Conservation (phyloP, 2,113 vertebrate species). For the Halichoerus grypus region DNA sequence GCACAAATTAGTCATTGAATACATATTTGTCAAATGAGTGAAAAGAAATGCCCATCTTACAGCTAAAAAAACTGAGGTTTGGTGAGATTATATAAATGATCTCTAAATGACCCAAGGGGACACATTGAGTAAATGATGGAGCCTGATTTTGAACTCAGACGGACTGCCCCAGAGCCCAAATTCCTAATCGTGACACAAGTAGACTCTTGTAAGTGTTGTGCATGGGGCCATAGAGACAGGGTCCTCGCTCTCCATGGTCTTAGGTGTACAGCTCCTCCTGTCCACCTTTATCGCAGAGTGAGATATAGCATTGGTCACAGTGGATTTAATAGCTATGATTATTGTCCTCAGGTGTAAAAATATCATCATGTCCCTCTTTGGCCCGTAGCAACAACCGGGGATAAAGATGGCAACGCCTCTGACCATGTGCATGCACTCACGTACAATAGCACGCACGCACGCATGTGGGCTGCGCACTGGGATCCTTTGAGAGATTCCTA, state of each 20-base stretch:
- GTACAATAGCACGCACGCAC: too few relatives aligned
- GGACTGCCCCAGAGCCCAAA: neutral
- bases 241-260: neutral
- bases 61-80: neutral
- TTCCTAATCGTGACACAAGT: neutral
- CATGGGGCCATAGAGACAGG: neutral
- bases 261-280: neutral
- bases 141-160: neutral
- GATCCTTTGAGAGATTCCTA: neutral
- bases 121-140: neutral
- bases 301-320: neutral
- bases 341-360: neutral
- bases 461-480: fast-evolving
- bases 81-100: neutral
- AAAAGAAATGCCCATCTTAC: neutral
- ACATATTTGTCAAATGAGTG: neutral
- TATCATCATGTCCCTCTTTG: neutral
- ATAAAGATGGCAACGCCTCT: neutral
- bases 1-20: neutral
- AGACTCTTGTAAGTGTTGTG: neutral
- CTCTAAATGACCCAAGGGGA: neutral
- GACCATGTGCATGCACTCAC: neutral
- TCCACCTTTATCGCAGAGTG: neutral
- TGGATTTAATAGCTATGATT: neutral
- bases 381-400: neutral